phyloP scores from a whole-genome alignment of 2,888 invertebrate genomes.

The Salticus scenicus region DNA sequence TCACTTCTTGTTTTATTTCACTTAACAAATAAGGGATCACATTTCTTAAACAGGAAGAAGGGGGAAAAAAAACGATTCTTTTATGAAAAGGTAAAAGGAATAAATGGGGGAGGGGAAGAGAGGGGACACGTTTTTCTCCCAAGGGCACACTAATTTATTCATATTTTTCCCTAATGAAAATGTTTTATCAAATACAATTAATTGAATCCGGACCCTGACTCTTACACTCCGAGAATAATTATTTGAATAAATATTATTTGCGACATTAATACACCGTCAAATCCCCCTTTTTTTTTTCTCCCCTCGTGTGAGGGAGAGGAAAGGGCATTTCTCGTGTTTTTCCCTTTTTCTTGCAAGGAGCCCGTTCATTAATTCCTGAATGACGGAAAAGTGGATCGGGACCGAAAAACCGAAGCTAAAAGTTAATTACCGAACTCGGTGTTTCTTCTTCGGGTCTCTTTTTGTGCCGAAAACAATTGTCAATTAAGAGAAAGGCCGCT shows the following conservation, averaged over 20 bases:
- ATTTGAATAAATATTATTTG: slow-evolving; percentile 39
- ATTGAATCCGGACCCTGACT: not conserved
- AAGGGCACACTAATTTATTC: not conserved
- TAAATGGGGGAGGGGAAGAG: no score
- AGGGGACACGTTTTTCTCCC: not conserved
- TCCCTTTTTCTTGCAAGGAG: slow-evolving; percentile 18
- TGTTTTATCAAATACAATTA: slow-evolving; percentile 2
- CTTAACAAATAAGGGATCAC: no score
- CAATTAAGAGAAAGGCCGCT: slow-evolving; percentile 66
- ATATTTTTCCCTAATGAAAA: slow-evolving; percentile 5
- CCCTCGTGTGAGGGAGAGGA: no score
- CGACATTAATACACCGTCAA: slow-evolving; percentile 36
- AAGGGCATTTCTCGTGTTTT: no score
- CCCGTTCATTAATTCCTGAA: slow-evolving; percentile 44
- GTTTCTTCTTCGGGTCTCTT: slow-evolving; percentile 17
- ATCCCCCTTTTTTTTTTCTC: slow-evolving; percentile 11
- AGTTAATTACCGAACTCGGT: slow-evolving; percentile 55
- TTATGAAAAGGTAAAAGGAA: no score
- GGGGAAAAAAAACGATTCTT: no score
- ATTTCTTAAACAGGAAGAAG: no score
- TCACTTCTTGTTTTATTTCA: no score
- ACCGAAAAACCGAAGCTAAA: slow-evolving; percentile 20
- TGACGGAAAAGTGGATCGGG: not conserved
- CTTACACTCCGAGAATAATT: not conserved
- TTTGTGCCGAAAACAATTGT: slow-evolving; percentile 47